These are phyloP conservation scores for Anastatus disparis DNA, from an alignment of 1,140 invertebrate genomes.

Conservation along the genomic window DNA sequence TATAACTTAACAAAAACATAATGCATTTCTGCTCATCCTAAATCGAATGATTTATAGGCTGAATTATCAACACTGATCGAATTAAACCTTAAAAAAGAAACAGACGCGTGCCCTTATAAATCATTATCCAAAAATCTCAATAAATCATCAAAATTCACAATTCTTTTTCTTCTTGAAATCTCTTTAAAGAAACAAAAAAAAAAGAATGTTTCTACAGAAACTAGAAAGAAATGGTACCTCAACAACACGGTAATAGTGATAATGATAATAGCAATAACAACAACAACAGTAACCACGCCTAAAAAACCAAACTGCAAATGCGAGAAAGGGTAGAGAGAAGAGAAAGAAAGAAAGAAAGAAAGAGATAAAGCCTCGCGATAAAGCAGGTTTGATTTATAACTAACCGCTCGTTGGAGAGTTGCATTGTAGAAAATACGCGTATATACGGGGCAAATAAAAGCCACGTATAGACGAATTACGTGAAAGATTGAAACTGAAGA, in stretches of 20 bases:
- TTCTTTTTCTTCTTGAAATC: background rate
- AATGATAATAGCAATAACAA: background rate
- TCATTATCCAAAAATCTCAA: background rate
- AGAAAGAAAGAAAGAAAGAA: too few species aligned
- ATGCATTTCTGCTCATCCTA: background rate
- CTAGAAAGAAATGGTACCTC: background rate
- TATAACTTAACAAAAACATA: background rate
- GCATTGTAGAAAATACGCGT: background rate
- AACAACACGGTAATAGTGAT: too few species aligned
- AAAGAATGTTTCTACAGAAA: background rate
- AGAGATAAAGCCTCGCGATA: constrained; percentile 2
- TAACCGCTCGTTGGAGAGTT: background rate
- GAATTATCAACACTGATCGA: background rate
- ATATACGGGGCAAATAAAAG: background rate
- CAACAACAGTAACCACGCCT: constrained; percentile 1
- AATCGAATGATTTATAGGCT: too few species aligned
- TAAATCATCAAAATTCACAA: too few species aligned
- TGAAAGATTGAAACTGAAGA: background rate
- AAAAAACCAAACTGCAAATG: too few species aligned
- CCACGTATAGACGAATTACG: constrained; percentile 20
- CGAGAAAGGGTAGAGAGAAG: background rate
- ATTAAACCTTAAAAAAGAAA: background rate
- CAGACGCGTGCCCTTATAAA: background rate
- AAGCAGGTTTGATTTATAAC: constrained; percentile 20
- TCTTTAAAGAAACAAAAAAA: background rate